These are phyloP conservation scores for mouse (Mus musculus) DNA, from an alignment of 2,113 vertebrate genomes.

Conservation along the genomic window DNA sequence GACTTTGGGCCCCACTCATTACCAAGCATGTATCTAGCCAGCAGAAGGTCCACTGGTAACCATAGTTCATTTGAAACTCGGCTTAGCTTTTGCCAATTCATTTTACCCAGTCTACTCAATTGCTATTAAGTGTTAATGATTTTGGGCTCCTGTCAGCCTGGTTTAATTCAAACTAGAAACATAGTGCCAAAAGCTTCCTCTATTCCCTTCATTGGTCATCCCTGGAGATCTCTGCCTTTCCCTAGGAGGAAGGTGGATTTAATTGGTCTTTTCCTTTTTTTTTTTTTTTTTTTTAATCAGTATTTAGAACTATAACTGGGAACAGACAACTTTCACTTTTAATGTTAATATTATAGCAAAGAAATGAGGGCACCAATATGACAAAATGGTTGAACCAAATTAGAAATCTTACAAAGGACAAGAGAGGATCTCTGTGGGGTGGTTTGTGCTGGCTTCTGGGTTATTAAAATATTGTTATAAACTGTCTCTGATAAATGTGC, in stretches of 20 bases:
- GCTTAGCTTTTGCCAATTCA: slow-evolving; percentile 58
- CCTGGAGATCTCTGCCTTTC: slow-evolving; percentile 46
- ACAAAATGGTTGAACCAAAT: slow-evolving; percentile 42
- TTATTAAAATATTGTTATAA: slow-evolving; percentile 69
- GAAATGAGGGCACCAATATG: not conserved
- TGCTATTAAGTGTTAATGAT: slow-evolving; percentile 62
- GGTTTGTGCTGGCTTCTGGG: slow-evolving; percentile 50
- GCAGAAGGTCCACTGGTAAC: slow-evolving; percentile 48
- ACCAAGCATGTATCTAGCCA: not conserved
- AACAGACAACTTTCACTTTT: slow-evolving; percentile 35
- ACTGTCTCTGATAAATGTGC: slow-evolving; percentile 64
- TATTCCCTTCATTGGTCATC: slow-evolving; percentile 44
- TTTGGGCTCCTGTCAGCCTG: slow-evolving; percentile 58
- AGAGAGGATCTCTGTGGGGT: slow-evolving; percentile 51
- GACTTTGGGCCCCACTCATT: slow-evolving; percentile 47
- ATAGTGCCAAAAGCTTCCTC: slow-evolving; percentile 59
- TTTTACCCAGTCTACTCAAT: slow-evolving; percentile 69
- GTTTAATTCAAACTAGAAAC: slow-evolving; percentile 60
- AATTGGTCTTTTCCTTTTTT: slow-evolving; percentile 28
- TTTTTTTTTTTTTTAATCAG: not conserved
- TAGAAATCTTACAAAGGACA: slow-evolving; percentile 37
- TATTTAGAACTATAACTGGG: slow-evolving; percentile 55
- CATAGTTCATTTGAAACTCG: slow-evolving; percentile 44
- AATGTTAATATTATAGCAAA: slow-evolving; percentile 51
- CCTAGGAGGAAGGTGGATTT: slow-evolving; percentile 33